These are phyloP conservation scores for Eulimnadia texana DNA, from an alignment of 1,140 invertebrate genomes.

Conservation along the genomic window DNA sequence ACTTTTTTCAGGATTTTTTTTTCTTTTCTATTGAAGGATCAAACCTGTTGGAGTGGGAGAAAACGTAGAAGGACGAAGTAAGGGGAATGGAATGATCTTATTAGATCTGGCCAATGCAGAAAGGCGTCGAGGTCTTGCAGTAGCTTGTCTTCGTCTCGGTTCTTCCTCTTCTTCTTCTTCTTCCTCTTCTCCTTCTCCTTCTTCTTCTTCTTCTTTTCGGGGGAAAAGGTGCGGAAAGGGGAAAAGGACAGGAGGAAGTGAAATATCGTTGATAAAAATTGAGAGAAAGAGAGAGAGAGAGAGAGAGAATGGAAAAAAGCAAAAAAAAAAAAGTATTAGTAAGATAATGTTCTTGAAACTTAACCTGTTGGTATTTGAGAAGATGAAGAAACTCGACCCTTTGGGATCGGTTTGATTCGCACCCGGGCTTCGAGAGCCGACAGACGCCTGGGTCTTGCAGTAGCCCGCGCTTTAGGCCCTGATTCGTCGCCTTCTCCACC, in stretches of 20 bases:
- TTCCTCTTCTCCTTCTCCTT: constrained; percentile 31
- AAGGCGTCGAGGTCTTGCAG: constrained; percentile 38
- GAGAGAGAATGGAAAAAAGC: too few relatives aligned
- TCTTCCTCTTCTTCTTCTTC: constrained; percentile 26
- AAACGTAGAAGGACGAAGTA: constrained; percentile 89
- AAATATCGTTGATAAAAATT: constrained; percentile 5
- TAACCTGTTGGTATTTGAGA: constrained; percentile 37
- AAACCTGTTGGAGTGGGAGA: constrained; percentile 86
- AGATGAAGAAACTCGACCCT: constrained; percentile 39
- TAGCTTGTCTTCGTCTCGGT: constrained; percentile 19
- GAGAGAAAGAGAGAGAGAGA: constrained; percentile 8
- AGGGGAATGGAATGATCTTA: constrained; percentile 88
- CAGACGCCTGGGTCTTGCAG: constrained; percentile 71
- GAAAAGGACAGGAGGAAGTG: not conserved
- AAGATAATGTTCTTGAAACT: constrained; percentile 2
- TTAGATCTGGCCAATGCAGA: constrained; percentile 78
- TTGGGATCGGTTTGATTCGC: constrained; percentile 47
- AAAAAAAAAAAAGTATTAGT: constrained; percentile 15
- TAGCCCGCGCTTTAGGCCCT: constrained; percentile 43
- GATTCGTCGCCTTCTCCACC: not conserved
- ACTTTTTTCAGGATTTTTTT: not conserved
- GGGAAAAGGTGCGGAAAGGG: not conserved
- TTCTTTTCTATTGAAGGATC: not conserved
- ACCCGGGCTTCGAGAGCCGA: constrained; percentile 41
- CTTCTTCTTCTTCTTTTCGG: too few relatives aligned